Evolutionary conservation across 2,888 invertebrate species (phyloP).

Genomic region (Dusona sp.): DNA sequence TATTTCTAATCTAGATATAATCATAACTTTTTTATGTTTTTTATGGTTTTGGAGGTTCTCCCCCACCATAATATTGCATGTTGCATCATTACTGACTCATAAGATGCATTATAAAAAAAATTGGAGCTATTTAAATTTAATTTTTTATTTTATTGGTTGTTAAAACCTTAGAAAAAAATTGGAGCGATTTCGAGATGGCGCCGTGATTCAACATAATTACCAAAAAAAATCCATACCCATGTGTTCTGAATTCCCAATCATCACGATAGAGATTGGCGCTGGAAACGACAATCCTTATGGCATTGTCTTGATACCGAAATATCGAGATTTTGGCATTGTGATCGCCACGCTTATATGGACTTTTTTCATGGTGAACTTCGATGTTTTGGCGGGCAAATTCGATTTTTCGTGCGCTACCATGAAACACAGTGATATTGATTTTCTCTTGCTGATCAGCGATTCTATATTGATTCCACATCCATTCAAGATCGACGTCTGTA

Average conservation of each 20-base stretch:
- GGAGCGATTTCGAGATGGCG: too few relatives aligned
- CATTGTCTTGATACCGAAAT: conserved; percentile 92
- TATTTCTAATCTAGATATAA: too few relatives aligned
- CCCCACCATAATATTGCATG: too few relatives aligned
- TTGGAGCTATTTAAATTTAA: too few relatives aligned
- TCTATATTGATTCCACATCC: conserved; percentile 94
- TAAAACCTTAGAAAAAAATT: too few relatives aligned
- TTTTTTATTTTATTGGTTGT: too few relatives aligned
- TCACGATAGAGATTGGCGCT: conserved; percentile 96
- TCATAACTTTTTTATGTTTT: too few relatives aligned
- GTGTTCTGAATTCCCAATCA: conserved; percentile 98
- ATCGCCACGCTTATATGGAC: conserved; percentile 76
- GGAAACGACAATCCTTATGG: conserved; percentile 93
- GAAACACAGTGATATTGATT: conserved; percentile 80
- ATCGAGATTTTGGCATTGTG: conserved; percentile 92
- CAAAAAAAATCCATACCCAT: conserved; percentile 88
- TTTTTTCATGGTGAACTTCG: conserved; percentile 72
- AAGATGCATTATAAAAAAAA: too few relatives aligned
- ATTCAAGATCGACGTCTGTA: conserved; percentile 96
- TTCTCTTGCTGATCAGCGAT: conserved; percentile 89
- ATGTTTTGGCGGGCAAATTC: conserved; percentile 75
- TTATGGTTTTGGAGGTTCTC: too few relatives aligned
- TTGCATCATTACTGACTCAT: too few relatives aligned
- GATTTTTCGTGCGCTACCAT: conserved; percentile 39
- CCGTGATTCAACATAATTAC: not conserved